phyloP scores from a whole-genome alignment of 2,888 invertebrate genomes.

The Helobdella robusta region DNA sequence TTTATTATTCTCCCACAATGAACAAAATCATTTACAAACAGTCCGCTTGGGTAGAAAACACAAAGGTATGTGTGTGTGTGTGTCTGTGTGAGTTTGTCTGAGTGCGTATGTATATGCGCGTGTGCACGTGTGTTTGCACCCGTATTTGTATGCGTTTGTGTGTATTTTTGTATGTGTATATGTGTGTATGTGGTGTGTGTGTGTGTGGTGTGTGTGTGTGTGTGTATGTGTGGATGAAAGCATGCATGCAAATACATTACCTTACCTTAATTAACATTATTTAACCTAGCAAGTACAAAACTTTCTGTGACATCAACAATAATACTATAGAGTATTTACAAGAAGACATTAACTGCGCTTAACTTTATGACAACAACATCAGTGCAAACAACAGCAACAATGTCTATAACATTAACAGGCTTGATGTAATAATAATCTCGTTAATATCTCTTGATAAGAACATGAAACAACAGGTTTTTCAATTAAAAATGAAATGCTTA shows the following conservation, averaged over 20 bases:
- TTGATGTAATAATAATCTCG: too few relatives aligned
- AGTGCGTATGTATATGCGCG: neutral
- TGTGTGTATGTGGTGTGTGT: too few relatives aligned
- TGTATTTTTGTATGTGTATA: too few relatives aligned
- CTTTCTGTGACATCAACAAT: neutral
- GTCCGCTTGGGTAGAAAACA: neutral
- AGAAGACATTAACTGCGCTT: too few relatives aligned
- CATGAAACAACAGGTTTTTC: too few relatives aligned
- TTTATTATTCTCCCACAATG: neutral
- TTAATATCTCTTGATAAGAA: too few relatives aligned
- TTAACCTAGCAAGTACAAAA: neutral
- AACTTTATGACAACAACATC: too few relatives aligned
- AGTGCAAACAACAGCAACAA: neutral
- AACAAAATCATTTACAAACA: neutral
- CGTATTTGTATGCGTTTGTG: too few relatives aligned
- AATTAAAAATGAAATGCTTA: too few relatives aligned
- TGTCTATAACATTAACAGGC: too few relatives aligned
- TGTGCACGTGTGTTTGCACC: neutral
- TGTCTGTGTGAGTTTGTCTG: conserved; percentile 5
- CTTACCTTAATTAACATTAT: neutral
- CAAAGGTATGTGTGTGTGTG: neutral
- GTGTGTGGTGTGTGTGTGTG: too few relatives aligned
- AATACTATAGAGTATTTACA: too few relatives aligned
- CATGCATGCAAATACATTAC: neutral
- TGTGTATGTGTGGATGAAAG: neutral